Percentiles rank a stretch among this genome's conserved stretches.
Evolutionary conservation across 2,888 invertebrate species (phyloP).

Genomic region (Leucophenga montana): DNA sequence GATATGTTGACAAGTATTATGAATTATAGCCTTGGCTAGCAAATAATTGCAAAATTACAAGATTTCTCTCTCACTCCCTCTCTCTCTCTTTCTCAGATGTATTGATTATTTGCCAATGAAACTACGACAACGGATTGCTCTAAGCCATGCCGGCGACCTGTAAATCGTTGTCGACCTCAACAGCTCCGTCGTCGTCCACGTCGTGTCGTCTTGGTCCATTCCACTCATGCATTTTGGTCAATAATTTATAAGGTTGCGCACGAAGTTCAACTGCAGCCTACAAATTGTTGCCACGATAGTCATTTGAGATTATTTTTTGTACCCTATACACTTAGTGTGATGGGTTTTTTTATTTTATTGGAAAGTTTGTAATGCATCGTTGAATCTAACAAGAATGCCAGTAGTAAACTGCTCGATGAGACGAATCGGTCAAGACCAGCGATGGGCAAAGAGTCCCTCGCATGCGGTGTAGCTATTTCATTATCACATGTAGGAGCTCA

Average conservation of each 20-base stretch:
- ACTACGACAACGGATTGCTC: not conserved
- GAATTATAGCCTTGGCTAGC: slow-evolving; percentile 62
- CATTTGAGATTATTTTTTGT: slow-evolving; percentile 5
- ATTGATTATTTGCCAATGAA: slow-evolving; percentile 24
- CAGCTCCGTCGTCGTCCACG: not conserved
- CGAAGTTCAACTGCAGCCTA: slow-evolving; percentile 58
- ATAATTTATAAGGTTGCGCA: slow-evolving; percentile 49
- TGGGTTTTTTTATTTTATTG: too few species aligned
- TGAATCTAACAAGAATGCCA: too few species aligned
- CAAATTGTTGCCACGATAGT: slow-evolving; percentile 52
- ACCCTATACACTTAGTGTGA: not conserved
- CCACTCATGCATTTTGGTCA: slow-evolving; percentile 22
- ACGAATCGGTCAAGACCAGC: too few species aligned
- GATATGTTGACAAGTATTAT: slow-evolving; percentile 37
- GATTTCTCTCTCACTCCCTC: slow-evolving; percentile 23
- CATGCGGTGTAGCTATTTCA: too few species aligned
- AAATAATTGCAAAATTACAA: slow-evolving; percentile 65
- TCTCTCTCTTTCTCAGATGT: slow-evolving; percentile 17
- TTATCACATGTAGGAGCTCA: too few species aligned
- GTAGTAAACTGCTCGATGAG: too few species aligned
- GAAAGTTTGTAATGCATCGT: too few species aligned
- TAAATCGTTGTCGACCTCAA: too few species aligned
- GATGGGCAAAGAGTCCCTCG: too few species aligned
- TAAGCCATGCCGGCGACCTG: not conserved
- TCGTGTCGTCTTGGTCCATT: not conserved